A percentile compares a stretch with the other conserved stretches of the same genome.
phyloP scores from a whole-genome alignment of 2,113 vertebrate species.

The Colinus virginianus region DNA sequence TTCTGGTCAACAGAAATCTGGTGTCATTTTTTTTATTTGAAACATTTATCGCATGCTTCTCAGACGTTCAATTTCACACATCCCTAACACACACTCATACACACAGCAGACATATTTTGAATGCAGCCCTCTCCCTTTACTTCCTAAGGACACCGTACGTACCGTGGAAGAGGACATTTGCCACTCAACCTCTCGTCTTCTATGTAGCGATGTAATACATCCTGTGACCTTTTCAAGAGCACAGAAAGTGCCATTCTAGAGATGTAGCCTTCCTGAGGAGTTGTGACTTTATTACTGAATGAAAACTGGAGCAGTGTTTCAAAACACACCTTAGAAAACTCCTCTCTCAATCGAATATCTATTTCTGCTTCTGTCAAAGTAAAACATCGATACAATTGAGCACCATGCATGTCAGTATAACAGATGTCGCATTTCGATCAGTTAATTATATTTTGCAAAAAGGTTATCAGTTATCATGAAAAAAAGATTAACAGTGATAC shows the following conservation, averaged over 20 bases:
- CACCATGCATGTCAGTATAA: neutral
- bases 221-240: slow-evolving; percentile 94
- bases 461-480: neutral
- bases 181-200: slow-evolving; percentile 96
- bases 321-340: slow-evolving; percentile 99
- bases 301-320: slow-evolving; percentile 98
- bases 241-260: slow-evolving; percentile 97
- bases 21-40: neutral
- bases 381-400: slow-evolving; percentile 45
- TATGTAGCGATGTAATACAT: slow-evolving; percentile 92
- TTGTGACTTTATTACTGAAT: slow-evolving; percentile 97
- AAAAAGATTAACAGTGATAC: neutral
- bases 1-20: neutral
- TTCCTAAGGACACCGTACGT: neutral
- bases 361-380: slow-evolving; percentile 93
- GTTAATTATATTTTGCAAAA: neutral
- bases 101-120: neutral
- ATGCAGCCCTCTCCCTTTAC: neutral
- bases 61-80: neutral
- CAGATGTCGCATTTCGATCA: neutral
- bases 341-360: slow-evolving; percentile 95
- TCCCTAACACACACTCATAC: rapidly evolving
- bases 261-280: slow-evolving; percentile 98
- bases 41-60: neutral
- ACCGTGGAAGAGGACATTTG: slow-evolving; percentile 97